Evolutionary conservation across 2,113 vertebrate genomes (phyloP).

Genomic region (Rhinopomastus cyanomelas): DNA sequence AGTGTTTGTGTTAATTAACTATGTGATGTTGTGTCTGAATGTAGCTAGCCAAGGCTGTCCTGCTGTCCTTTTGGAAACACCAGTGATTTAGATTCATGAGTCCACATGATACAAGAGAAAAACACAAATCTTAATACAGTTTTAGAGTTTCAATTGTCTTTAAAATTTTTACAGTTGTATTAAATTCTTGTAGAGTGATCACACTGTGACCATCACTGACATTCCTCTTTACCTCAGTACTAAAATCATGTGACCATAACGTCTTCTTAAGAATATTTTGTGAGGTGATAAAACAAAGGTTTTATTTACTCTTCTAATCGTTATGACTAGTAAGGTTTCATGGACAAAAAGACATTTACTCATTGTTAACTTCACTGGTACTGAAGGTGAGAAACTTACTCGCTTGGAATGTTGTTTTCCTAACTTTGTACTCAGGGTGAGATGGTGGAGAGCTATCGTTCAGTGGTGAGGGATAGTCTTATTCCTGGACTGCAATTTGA

Average conservation of each 20-base stretch:
- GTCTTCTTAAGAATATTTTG: not conserved
- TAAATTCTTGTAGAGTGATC: not conserved
- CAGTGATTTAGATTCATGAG: not conserved
- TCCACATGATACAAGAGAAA: not conserved
- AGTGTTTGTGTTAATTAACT: not conserved
- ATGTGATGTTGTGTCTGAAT: not conserved
- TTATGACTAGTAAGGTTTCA: not conserved
- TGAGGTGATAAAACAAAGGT: not conserved
- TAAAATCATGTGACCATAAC: not conserved
- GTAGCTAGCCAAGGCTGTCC: not conserved
- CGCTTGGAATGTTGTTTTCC: not conserved
- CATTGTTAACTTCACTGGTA: not conserved
- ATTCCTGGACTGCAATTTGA: not conserved
- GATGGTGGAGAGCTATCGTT: not conserved
- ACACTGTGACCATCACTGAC: not conserved
- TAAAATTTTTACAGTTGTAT: not conserved
- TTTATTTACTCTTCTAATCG: not conserved
- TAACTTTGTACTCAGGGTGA: not conserved
- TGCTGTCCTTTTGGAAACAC: not conserved
- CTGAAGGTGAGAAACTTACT: not conserved
- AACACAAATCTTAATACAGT: not conserved
- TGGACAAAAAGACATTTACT: not conserved
- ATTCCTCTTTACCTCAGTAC: conserved; percentile 34
- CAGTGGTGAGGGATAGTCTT: not conserved
- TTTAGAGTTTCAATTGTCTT: not conserved